phyloP scores from a whole-genome alignment of 2,113 vertebrate genomes.

The Syngnathus scovelli region DNA sequence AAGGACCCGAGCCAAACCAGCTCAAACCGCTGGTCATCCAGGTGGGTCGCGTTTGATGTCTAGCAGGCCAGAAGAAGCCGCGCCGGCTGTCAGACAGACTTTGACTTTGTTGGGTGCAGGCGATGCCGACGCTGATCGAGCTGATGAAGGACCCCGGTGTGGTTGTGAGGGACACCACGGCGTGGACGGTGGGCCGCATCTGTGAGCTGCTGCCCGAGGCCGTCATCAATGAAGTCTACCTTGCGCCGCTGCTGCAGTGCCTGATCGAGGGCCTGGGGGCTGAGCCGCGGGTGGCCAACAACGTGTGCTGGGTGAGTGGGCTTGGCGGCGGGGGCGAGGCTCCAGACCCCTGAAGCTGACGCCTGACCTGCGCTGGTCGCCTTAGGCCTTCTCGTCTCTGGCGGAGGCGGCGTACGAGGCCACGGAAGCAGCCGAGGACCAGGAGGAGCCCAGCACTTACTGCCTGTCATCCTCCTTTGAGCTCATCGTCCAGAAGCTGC shows the following conservation, averaged over 20 bases:
- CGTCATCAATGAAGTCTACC: constrained; percentile 92
- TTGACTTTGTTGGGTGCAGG: constrained; percentile 57
- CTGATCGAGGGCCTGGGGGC: constrained; percentile 94
- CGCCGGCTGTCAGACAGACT: not conserved
- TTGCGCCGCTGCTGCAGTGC: constrained; percentile 89
- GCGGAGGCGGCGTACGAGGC: constrained; percentile 97
- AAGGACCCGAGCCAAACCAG: constrained; percentile 92
- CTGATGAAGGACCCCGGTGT: constrained; percentile 98
- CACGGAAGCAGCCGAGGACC: constrained; percentile 91
- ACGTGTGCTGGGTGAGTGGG: constrained; percentile 93
- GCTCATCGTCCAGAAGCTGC: constrained; percentile 93
- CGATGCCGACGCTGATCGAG: constrained; percentile 94
- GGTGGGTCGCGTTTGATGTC: constrained; percentile 55
- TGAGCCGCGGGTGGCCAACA: constrained; percentile 92
- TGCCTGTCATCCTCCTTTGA: constrained; percentile 97
- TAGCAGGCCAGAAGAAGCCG: too few species aligned
- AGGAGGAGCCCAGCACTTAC: constrained; percentile 93
- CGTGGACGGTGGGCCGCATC: constrained; percentile 95
- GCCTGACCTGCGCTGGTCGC: not conserved
- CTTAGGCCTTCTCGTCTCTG: constrained; percentile 91
- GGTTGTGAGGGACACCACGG: constrained; percentile 94
- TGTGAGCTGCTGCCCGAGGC: constrained; percentile 95
- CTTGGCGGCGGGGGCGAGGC: not conserved
- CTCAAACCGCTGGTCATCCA: constrained; percentile 94
- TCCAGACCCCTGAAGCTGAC: not conserved